These are phyloP conservation scores for Cantharis flavilabris DNA, from an alignment of 2,888 invertebrate genomes.

Conservation along the genomic window DNA sequence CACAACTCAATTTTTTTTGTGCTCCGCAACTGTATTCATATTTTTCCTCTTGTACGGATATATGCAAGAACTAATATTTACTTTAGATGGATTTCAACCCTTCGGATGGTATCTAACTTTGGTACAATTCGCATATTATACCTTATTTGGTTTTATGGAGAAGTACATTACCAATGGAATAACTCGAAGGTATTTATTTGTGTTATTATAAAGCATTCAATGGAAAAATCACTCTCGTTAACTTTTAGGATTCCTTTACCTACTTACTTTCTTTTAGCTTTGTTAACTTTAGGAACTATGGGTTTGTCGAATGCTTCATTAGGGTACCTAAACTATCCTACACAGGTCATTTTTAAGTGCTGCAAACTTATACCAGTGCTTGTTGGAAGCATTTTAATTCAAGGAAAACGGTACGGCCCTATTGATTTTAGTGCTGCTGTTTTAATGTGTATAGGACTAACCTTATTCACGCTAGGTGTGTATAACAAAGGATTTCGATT, in stretches of 20 bases:
- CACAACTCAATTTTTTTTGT: conserved; percentile 74
- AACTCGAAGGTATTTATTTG: conserved; percentile 24
- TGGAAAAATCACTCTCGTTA: not conserved
- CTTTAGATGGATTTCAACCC: conserved; percentile 84
- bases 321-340: conserved; percentile 94
- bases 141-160: conserved; percentile 79
- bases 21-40: conserved; percentile 80
- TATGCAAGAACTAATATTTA: conserved; percentile 89
- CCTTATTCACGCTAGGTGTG: conserved; percentile 88
- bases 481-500: conserved; percentile 17
- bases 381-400: conserved; percentile 90
- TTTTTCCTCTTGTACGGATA: conserved; percentile 92
- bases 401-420: conserved; percentile 83
- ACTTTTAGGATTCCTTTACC: conserved; percentile 78
- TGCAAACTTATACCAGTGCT: conserved; percentile 96
- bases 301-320: conserved; percentile 93
- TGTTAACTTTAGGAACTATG: conserved; percentile 93
- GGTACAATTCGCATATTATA: conserved; percentile 88
- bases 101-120: conserved; percentile 92
- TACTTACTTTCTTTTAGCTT: conserved; percentile 81
- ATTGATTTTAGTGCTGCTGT: conserved; percentile 84
- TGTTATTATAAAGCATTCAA: not conserved
- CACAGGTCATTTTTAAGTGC: conserved; percentile 96
- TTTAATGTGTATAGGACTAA: conserved; percentile 86
- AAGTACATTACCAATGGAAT: conserved; percentile 57